Conservation (phyloP, 2,113 vertebrate species). For the Tychaedon coryphoeus region DNA sequence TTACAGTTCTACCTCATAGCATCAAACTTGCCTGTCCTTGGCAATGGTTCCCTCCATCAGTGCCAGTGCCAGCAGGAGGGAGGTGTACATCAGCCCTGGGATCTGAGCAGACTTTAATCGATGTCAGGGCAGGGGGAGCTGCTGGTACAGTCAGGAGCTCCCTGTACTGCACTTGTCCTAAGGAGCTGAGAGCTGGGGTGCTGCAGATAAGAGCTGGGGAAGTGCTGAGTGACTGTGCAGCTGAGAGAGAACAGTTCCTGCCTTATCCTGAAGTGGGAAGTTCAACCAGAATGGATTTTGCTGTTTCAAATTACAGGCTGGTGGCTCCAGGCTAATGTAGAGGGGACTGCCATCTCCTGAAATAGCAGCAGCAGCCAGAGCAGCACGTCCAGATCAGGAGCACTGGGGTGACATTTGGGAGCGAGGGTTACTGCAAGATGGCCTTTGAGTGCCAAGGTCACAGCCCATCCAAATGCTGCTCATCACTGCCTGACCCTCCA, state of each 20-base stretch:
- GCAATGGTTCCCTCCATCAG: neutral
- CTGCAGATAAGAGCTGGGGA: neutral
- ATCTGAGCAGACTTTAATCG: fast-evolving
- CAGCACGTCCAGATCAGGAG: neutral
- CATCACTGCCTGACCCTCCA: neutral
- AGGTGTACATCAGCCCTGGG: neutral
- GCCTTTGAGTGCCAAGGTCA: neutral
- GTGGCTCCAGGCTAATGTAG: neutral
- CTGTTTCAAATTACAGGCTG: constrained; percentile 52
- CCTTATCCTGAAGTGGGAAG: constrained; percentile 54
- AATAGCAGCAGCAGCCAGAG: constrained; percentile 29
- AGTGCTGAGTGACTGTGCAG: constrained; percentile 47
- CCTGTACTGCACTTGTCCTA: neutral
- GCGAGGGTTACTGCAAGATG: neutral
- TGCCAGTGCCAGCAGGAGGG: neutral
- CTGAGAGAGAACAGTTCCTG: constrained; percentile 51
- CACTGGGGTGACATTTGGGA: neutral
- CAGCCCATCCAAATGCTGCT: neutral
- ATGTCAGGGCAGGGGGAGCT: neutral
- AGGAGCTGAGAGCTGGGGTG: neutral
- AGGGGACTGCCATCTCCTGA: constrained; percentile 43
- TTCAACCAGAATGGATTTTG: constrained; percentile 31
- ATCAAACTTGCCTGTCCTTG: neutral
- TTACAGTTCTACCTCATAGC: neutral
- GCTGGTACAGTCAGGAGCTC: constrained; percentile 22